Evolutionary conservation across 2,113 vertebrate genomes (phyloP), one percentile per base, ranked within the genome.

Genomic region (Oxyruncus cristatus): DNA sequence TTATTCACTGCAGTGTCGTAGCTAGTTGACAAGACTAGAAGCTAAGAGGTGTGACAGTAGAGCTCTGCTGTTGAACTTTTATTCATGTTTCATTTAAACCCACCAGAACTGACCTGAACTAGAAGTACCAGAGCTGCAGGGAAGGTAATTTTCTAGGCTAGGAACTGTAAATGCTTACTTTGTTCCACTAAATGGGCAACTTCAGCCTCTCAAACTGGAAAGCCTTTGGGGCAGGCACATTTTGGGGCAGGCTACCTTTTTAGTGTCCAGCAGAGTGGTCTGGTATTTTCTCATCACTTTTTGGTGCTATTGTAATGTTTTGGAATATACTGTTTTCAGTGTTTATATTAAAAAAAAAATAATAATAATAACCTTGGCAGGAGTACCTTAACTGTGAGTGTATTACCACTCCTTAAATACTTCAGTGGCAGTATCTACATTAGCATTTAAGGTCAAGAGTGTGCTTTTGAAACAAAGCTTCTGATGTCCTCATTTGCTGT

Each of bases 101-200:
- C 58, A 76, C 63, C 30, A 56, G 33, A 59, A 85, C 28, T 53
- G 67, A 93, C 63, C 50, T 88, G 75, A 96, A 83, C 37, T 80
- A 58, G 67, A 88, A 63, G 81, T 23, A 59, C 65, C 42, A 65
- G 53, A 93, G 62, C 75, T 79, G n/a, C 58, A 56, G 58, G 82
- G 58, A 94, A 92, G 37, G 42, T 35, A 83, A 96, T 58, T 59
- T 93, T 90, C 82, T 80, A 92, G 82, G 72, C 50, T n/a, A 66
- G 50, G 39, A 83, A 56, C 27, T 80, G 63, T 88, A 92, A 94
- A 88, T 66, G 46, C 62, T 76, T 42, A 26, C 15, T 26, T 68
- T 16, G 5, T 79, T 90, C 71, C 71, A 83, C 66, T 62, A 74
- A 86, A 85, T 61, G 75, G 77, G 19, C 12, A 28, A 42, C 74